Evolutionary conservation across 1,140 invertebrate species (phyloP), one percentile per base, ranked within the genome.

Genomic region (Probaryconus sp.): DNA sequence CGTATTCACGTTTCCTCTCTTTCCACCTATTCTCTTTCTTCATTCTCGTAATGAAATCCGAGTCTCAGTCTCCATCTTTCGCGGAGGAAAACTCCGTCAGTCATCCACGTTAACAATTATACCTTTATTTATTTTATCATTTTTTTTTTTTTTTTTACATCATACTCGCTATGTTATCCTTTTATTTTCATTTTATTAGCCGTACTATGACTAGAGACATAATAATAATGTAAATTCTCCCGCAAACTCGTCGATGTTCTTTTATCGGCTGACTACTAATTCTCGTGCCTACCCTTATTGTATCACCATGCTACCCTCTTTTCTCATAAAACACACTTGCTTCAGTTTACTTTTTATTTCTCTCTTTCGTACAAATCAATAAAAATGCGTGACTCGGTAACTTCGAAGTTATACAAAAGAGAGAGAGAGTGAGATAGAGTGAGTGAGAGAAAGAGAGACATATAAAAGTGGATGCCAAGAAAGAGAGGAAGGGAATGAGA

Each of bases 151-250:
- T 38, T 38, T 53, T 21, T 35, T 37, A 51, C 48, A 37, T 53
- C 51, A 16, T 37, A 48, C 30, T 31, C 35, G 35, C 50, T 67
- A 50, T 69, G 61, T 45, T 70, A 61, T 65, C 37, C 35, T 70
- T 60, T 51, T 7, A 3, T 3, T 24, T 24, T 4, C 3, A 48
- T 56, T 42, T 53, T 58, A 63, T 51, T 40, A 64, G 43, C 69
- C 68, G 72, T 65, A 76, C 56, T 79, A 81, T 83, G 83, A 84
- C 82, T 83, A 84, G 82, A 84, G 77, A 76, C 63, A 70, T 77
- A n/a, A n/a, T n/a, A 77, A 80, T 78, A 78, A 83, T 51, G 53
- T 76, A 64, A 73, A 74, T 77, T 73, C 69, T 79, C 56, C 31
- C 18, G 65, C 16, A 50, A 72, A 80, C 9, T 75, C 50, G 58